Evolutionary conservation across 2,113 vertebrate genomes (phyloP).

Genomic region (Herpailurus yagouaroundi): DNA sequence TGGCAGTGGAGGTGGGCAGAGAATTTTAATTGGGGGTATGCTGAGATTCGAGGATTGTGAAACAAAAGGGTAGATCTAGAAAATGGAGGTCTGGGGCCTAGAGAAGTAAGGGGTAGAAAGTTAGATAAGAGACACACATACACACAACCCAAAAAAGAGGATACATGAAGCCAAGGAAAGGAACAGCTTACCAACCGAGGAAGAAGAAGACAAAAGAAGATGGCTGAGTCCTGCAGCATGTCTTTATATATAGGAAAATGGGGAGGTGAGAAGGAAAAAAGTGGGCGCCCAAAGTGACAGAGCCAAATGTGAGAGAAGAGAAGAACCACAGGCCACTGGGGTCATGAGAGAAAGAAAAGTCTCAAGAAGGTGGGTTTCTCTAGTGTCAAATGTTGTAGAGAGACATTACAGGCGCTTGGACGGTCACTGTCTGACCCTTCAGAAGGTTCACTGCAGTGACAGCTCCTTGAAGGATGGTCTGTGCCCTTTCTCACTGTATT

Average conservation of each 20-base stretch:
- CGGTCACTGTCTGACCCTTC: neutral
- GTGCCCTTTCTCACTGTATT: neutral
- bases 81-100: neutral
- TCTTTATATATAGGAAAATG: neutral
- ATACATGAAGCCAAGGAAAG: neutral
- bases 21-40: neutral
- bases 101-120: neutral
- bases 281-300: rapidly evolving
- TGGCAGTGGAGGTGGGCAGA: neutral
- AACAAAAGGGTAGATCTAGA: neutral
- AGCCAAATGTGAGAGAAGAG: neutral
- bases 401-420: neutral
- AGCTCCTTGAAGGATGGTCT: neutral
- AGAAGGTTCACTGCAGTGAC: neutral
- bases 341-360: neutral
- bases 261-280: neutral
- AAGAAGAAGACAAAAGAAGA: neutral
- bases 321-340: neutral
- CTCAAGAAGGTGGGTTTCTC: neutral
- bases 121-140: neutral
- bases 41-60: neutral
- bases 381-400: neutral
- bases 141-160: neutral
- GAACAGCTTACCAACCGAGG: neutral
- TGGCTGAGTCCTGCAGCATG: neutral